phyloP scores from a whole-genome alignment of 2,797 vertebrate genomes.

The Acanthurus lineatus region DNA sequence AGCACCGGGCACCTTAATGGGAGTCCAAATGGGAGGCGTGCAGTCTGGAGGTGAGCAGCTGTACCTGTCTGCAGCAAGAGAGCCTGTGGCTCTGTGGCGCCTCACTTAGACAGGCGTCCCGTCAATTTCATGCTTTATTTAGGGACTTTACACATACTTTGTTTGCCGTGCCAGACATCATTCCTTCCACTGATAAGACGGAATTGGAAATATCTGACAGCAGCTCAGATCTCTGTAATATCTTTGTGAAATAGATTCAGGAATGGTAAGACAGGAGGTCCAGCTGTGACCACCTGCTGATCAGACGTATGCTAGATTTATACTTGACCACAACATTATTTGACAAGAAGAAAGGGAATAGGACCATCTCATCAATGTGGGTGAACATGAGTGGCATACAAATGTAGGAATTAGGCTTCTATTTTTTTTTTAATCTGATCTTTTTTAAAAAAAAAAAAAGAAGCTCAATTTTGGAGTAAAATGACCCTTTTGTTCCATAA shows the following conservation, averaged over 20 bases:
- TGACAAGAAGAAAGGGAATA: conserved; percentile 55
- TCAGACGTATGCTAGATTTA: conserved; percentile 67
- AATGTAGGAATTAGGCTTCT: conserved; percentile 13
- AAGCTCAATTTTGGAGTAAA: not conserved
- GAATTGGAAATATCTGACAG: conserved; percentile 83
- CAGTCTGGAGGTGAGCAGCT: conserved; percentile 78
- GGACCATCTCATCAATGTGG: conserved; percentile 27
- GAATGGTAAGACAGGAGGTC: conserved; percentile 74
- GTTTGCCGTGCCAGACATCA: conserved; percentile 84
- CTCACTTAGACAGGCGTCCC: conserved; percentile 73
- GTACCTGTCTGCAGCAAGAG: conserved; percentile 60
- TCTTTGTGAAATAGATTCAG: conserved; percentile 82
- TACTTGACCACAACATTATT: conserved; percentile 66
- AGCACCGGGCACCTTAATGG: conserved; percentile 67
- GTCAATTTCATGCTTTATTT: conserved; percentile 87
- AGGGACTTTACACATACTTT: conserved; percentile 81
- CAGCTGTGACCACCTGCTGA: conserved; percentile 80
- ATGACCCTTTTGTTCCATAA: conserved; percentile 13
- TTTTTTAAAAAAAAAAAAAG: not conserved
- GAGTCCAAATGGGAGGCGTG: conserved; percentile 69
- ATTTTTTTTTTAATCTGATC: not conserved
- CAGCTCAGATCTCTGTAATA: conserved; percentile 82
- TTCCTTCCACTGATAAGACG: conserved; percentile 82
- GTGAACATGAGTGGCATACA: conserved; percentile 24
- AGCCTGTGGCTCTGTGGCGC: conserved; percentile 48